Percentiles rank a stretch among this genome's conserved stretches.
Conservation (phyloP, 2,113 vertebrate species). For the Plectropomus leopardus region DNA sequence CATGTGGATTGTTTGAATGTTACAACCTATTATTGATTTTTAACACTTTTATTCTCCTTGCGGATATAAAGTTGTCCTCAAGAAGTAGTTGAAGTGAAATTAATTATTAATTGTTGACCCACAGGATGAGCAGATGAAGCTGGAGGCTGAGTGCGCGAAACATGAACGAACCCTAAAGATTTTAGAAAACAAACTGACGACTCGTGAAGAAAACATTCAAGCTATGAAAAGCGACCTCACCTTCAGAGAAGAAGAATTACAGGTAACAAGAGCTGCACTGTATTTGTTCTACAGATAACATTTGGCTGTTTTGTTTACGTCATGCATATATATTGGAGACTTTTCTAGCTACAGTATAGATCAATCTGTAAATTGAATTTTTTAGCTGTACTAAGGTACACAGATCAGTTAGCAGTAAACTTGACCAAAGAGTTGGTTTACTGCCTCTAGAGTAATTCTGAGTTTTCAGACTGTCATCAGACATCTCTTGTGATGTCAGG, state of each 20-base stretch:
- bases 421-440: background rate
- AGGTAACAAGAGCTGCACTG: constrained; percentile 26
- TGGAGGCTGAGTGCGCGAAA: constrained; percentile 48
- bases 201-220: constrained; percentile 41
- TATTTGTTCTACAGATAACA: background rate
- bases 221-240: constrained; percentile 46
- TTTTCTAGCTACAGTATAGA: too few relatives aligned
- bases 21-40: background rate
- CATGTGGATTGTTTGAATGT: background rate
- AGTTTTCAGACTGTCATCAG: background rate
- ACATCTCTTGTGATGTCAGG: constrained; percentile 36
- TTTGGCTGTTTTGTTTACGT: background rate
- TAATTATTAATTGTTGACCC: background rate
- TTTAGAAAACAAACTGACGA: constrained; percentile 46
- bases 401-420: background rate
- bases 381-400: background rate
- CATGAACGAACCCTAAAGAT: constrained; percentile 43
- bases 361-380: too few relatives aligned
- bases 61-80: background rate
- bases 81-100: background rate
- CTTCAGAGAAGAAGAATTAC: constrained; percentile 53
- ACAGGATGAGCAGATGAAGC: constrained; percentile 65
- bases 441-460: background rate
- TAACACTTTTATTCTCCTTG: background rate
- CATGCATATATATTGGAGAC: background rate